Evolutionary conservation across 2,113 vertebrate species (phyloP), one percentile per base, ranked within the genome.

Genomic region (Poecilia latipinna): DNA sequence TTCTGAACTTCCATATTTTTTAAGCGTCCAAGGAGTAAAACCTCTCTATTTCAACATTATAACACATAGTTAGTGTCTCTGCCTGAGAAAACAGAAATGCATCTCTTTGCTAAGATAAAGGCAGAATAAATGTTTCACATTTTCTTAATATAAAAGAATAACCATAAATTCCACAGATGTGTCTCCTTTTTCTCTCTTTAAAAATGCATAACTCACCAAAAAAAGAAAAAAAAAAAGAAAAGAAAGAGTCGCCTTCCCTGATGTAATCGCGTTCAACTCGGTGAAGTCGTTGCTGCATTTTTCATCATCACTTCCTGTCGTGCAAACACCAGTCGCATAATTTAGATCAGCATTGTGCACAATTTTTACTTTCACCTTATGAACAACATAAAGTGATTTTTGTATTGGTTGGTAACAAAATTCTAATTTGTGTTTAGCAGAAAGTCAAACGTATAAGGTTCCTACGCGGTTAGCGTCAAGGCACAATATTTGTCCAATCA

Each of bases 281-380:
- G 19, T 54, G 51, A 22, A 57, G 51, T 17, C 24, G 24, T 57
- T 57, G 24, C 51, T 57, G 51, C 51, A 57, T 57, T 57, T 57
- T 57, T 57, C 51, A 57, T 57, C 51, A 57, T 57, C 51, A n/a
- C 51, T 57, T 57, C 51, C 51, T 57, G 51, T n/a, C 51, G n/a
- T n/a, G 51, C 51, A 57, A 24, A 57, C 51, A 57, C 7, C 22
- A 57, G 51, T 3, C 19, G 8, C 24, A 24, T 57, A 57, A 57
- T 48, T 19, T 11, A 57, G 51, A 57, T 57, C 51, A n/a, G 22
- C 51, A 57, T 57, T 57, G 51, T 57, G 51, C 51, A 48, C 44
- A 37, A 37, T 37, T 37, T 37, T 37, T 10, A 37, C 11, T 37
- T 37, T 37, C 35, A 2, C 35, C 35, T 37, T 11, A 3, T 12